Percentiles rank a stretch among this genome's conserved stretches.
phyloP scores from a whole-genome alignment of 2,888 invertebrate species.

The Ligdia adustata region DNA sequence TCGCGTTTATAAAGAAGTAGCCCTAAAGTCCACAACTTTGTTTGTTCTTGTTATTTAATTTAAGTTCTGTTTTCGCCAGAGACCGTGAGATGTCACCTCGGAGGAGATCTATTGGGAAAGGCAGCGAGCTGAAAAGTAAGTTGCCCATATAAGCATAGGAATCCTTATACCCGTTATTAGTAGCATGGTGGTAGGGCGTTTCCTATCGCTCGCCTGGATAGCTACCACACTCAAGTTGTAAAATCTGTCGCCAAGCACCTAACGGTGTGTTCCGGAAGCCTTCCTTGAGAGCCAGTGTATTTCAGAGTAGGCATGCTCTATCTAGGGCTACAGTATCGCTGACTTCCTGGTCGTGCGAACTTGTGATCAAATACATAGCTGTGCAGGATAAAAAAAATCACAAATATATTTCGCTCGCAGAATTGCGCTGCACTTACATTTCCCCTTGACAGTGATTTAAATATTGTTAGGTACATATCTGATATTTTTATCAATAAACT shows the following conservation, averaged over 20 bases:
- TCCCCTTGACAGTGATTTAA: neutral
- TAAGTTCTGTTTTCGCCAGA: constrained; percentile 85
- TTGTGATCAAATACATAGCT: too few relatives aligned
- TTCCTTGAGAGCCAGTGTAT: too few relatives aligned
- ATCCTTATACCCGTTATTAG: neutral
- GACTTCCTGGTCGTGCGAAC: too few relatives aligned
- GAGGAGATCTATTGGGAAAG: constrained; percentile 78
- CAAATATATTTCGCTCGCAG: constrained; percentile 9
- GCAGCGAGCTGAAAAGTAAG: constrained; percentile 79
- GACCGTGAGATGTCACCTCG: constrained; percentile 86
- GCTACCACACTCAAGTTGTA: neutral
- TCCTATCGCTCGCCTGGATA: neutral
- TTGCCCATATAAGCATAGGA: constrained; percentile 28
- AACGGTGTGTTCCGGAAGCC: too few relatives aligned
- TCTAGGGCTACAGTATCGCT: too few relatives aligned
- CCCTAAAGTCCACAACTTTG: too few relatives aligned
- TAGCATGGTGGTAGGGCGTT: neutral
- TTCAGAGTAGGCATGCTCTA: too few relatives aligned
- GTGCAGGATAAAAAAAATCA: neutral
- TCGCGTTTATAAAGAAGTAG: too few relatives aligned
- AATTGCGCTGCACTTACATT: constrained; percentile 21
- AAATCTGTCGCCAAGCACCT: too few relatives aligned
- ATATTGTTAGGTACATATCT: too few relatives aligned
- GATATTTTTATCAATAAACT: too few relatives aligned
- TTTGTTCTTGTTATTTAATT: constrained; percentile 46